These are phyloP conservation scores for Aporophyla lueneburgensis DNA, from an alignment of 2,888 invertebrate species.

Conservation along the genomic window DNA sequence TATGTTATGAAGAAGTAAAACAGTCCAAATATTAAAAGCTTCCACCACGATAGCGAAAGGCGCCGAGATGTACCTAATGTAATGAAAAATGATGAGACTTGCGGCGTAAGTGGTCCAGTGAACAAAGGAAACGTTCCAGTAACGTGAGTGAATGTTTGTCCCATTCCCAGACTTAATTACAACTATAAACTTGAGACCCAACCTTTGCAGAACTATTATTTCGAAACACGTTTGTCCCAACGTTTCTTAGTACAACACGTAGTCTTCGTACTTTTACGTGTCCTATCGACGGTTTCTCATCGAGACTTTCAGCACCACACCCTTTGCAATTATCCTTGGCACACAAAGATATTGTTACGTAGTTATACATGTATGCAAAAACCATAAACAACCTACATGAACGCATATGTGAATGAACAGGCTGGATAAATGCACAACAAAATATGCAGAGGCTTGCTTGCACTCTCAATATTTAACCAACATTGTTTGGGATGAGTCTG, in stretches of 20 bases:
- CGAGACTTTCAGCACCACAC: slow-evolving; percentile 66
- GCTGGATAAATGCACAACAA: slow-evolving; percentile 44
- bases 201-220: slow-evolving; percentile 54
- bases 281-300: slow-evolving; percentile 64
- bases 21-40: not conserved
- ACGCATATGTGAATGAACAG: slow-evolving; percentile 32
- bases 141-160: slow-evolving; percentile 26
- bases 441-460: slow-evolving; percentile 60
- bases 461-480: slow-evolving; percentile 63
- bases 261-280: slow-evolving; percentile 62
- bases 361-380: slow-evolving; percentile 37
- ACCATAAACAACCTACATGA: slow-evolving; percentile 47
- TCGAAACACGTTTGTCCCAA: slow-evolving; percentile 54
- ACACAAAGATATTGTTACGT: slow-evolving; percentile 62
- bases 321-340: slow-evolving; percentile 73
- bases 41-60: slow-evolving; percentile 2
- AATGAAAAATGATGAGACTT: slow-evolving; percentile 23
- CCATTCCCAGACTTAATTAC: slow-evolving; percentile 38
- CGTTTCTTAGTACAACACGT: slow-evolving; percentile 41
- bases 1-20: not conserved
- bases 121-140: slow-evolving; percentile 19
- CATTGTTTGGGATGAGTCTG: slow-evolving; percentile 71
- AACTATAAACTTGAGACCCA: slow-evolving; percentile 44
- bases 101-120: slow-evolving; percentile 1
- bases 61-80: slow-evolving; percentile 15